These are phyloP conservation scores for Fulica atra DNA, from an alignment of 2,113 vertebrate genomes.

Conservation along the genomic window DNA sequence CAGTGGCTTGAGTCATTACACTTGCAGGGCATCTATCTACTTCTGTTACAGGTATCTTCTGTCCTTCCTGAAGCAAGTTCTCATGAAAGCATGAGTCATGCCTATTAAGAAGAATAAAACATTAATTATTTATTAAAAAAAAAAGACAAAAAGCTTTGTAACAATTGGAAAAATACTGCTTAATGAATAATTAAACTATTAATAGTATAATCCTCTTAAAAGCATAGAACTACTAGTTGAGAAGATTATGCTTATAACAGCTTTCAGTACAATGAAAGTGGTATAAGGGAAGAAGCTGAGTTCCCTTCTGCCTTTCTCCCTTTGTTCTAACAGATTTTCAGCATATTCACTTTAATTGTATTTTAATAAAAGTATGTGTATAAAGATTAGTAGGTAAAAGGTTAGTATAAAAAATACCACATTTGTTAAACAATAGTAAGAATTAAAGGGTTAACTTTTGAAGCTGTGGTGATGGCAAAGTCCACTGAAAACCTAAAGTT, in stretches of 20 bases:
- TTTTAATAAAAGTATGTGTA: slow-evolving; percentile 38
- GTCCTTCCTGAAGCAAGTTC: slow-evolving; percentile 38
- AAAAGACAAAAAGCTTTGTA: slow-evolving; percentile 35
- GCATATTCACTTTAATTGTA: slow-evolving; percentile 54
- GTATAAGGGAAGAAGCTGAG: slow-evolving; percentile 25
- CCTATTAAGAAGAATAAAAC: slow-evolving; percentile 58
- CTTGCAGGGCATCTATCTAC: slow-evolving; percentile 46
- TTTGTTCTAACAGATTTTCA: slow-evolving; percentile 56
- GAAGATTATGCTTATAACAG: slow-evolving; percentile 70
- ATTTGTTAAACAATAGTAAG: not conserved
- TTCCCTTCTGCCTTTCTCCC: not conserved
- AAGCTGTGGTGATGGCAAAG: not conserved
- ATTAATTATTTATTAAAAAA: slow-evolving; percentile 7
- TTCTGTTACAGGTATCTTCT: slow-evolving; percentile 8
- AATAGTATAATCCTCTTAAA: slow-evolving; percentile 78
- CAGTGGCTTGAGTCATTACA: slow-evolving; percentile 35
- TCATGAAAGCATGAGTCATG: slow-evolving; percentile 14
- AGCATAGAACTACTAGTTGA: slow-evolving; percentile 57
- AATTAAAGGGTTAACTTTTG: not conserved
- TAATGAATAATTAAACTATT: slow-evolving; percentile 76
- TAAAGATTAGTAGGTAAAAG: slow-evolving; percentile 35
- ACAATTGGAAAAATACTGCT: slow-evolving; percentile 48
- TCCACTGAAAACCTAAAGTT: not conserved
- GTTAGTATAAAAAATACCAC: not conserved
- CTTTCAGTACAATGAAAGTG: slow-evolving; percentile 53